Percentiles rank a stretch among this genome's conserved stretches.
These are phyloP conservation scores for Oligia strigilis DNA, from an alignment of 2,888 invertebrate species.

Conservation along the genomic window DNA sequence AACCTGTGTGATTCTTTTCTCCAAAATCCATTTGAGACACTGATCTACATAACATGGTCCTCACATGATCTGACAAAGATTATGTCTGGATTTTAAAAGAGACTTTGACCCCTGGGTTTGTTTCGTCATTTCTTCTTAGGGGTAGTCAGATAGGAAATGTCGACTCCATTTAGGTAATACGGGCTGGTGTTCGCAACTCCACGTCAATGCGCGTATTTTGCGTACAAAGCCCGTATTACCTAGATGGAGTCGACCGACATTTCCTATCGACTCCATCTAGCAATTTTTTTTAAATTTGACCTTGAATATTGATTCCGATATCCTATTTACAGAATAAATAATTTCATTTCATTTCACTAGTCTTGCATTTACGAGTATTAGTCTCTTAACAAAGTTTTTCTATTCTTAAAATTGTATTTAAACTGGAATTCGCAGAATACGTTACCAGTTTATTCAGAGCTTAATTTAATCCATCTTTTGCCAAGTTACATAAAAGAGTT, in stretches of 20 bases:
- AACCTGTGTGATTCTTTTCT: neutral
- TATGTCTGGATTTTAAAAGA: no score
- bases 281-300: neutral
- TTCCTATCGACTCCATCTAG: neutral
- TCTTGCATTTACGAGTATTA: no score
- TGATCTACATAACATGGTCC: no score
- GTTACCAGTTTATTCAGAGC: neutral
- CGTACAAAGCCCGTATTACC: no score
- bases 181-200: no score
- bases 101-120: no score
- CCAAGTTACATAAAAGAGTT: constrained; percentile 19
- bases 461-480: constrained; percentile 3
- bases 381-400: neutral
- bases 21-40: neutral
- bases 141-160: neutral
- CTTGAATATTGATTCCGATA: neutral
- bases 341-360: neutral
- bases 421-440: neutral
- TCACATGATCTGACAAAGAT: neutral
- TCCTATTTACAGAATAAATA: neutral
- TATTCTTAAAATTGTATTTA: neutral
- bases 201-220: no score
- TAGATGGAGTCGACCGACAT: no score
- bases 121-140: neutral
- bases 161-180: neutral